phyloP scores from a whole-genome alignment of 92 coral and sea anemone genomes.

The Porites cylindrica region DNA sequence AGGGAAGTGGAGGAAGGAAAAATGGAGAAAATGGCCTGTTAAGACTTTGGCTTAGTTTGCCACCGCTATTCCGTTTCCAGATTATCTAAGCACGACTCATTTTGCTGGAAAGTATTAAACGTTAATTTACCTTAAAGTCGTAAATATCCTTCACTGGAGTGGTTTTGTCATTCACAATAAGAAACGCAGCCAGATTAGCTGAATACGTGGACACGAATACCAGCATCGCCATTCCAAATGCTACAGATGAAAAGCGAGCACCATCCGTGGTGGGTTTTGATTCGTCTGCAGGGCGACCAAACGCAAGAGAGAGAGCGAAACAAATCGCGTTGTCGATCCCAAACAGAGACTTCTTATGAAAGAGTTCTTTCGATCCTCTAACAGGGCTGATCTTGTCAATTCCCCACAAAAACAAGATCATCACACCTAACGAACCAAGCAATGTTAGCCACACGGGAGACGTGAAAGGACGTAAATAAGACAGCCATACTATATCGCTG shows the following conservation, averaged over 20 bases:
- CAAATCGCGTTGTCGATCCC: constrained; percentile 84
- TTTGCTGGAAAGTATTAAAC: not conserved
- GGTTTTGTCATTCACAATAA: constrained; percentile 81
- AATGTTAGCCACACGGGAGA: constrained; percentile 81
- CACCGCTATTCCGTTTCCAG: too few relatives aligned
- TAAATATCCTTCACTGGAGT: constrained; percentile 78
- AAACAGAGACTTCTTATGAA: constrained; percentile 41
- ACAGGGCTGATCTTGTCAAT: constrained; percentile 76
- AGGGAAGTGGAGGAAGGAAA: too few relatives aligned
- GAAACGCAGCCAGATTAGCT: constrained; percentile 86
- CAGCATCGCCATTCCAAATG: constrained; percentile 90
- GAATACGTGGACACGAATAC: constrained; percentile 85
- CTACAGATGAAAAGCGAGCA: constrained; percentile 81
- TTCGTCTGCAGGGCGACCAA: constrained; percentile 84
- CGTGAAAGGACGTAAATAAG: constrained; percentile 87
- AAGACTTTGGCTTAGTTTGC: too few relatives aligned
- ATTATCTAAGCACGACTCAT: not conserved
- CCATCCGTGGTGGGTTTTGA: constrained; percentile 79
- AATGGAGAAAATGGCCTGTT: too few relatives aligned
- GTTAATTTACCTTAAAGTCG: constrained; percentile 77
- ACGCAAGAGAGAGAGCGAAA: constrained; percentile 81
- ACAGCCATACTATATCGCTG: constrained; percentile 78
- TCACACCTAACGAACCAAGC: constrained; percentile 71
- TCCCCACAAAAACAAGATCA: constrained; percentile 79
- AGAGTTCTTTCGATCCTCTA: constrained; percentile 23